Evolutionary conservation across 2,113 vertebrate genomes (phyloP).

Genomic region (Cepphus grylle): DNA sequence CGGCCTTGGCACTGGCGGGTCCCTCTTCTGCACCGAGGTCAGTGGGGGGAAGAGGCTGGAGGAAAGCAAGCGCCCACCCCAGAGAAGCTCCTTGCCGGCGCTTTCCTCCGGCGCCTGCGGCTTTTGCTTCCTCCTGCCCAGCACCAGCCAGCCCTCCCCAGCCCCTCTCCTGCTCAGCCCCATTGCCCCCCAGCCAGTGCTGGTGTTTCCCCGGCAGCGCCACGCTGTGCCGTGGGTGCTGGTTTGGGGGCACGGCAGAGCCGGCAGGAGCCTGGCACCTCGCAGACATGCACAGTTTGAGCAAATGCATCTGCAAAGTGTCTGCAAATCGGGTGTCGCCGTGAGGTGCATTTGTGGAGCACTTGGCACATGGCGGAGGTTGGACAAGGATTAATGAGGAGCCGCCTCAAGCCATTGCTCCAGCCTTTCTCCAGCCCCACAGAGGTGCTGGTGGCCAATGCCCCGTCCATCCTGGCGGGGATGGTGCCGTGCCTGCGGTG

Average conservation of each 20-base stretch:
- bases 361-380: background rate
- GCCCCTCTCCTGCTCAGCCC: background rate
- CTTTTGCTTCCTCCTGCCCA: background rate
- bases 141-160: background rate
- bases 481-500: rapidly evolving
- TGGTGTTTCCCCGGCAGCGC: background rate
- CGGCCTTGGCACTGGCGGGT: rapidly evolving
- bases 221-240: rapidly evolving
- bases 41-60: background rate
- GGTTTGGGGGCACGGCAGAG: background rate
- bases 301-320: background rate
- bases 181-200: background rate
- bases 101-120: rapidly evolving
- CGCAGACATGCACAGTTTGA: rapidly evolving
- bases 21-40: background rate
- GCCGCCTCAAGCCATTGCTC: background rate
- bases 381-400: background rate
- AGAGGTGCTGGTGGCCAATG: rapidly evolving
- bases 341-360: background rate
- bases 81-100: background rate
- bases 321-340: background rate
- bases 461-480: rapidly evolving
- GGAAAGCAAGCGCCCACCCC: background rate
- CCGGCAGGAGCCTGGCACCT: background rate
- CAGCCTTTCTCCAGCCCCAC: background rate